phyloP scores from a whole-genome alignment of 2,113 vertebrate genomes.

The Climacteris rufus region DNA sequence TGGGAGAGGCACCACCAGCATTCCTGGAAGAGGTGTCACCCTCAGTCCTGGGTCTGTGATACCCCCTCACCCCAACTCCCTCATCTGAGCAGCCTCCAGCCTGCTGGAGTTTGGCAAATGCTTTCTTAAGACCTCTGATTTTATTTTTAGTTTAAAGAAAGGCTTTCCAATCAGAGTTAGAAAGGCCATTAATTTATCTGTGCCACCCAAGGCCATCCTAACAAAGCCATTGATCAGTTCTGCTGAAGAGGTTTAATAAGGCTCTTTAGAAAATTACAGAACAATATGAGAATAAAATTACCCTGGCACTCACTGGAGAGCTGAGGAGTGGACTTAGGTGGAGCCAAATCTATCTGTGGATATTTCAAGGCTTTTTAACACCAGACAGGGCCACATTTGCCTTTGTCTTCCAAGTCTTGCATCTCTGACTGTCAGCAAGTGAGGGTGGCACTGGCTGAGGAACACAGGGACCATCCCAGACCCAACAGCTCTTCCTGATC shows the following conservation, averaged over 20 bases:
- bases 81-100: not conserved
- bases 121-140: not conserved
- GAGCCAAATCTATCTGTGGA: not conserved
- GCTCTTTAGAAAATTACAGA: constrained; percentile 23
- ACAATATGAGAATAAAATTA: not conserved
- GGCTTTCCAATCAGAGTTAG: not conserved
- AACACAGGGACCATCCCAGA: not conserved
- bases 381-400: not conserved
- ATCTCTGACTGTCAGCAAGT: not conserved
- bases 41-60: accelerated
- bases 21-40: not conserved
- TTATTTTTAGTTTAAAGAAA: not conserved
- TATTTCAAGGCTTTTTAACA: not conserved
- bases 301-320: not conserved
- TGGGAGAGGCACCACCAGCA: not conserved
- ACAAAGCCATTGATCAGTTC: constrained; percentile 17
- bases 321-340: not conserved
- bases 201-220: not conserved
- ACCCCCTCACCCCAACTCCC: not conserved
- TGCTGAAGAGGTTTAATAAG: constrained; percentile 11
- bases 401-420: not conserved
- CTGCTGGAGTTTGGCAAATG: not conserved
- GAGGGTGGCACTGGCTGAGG: accelerated
- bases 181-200: constrained; percentile 13
- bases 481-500: accelerated